phyloP scores from a whole-genome alignment of 2,888 invertebrate species.

The Nesidiocoris tenuis region DNA sequence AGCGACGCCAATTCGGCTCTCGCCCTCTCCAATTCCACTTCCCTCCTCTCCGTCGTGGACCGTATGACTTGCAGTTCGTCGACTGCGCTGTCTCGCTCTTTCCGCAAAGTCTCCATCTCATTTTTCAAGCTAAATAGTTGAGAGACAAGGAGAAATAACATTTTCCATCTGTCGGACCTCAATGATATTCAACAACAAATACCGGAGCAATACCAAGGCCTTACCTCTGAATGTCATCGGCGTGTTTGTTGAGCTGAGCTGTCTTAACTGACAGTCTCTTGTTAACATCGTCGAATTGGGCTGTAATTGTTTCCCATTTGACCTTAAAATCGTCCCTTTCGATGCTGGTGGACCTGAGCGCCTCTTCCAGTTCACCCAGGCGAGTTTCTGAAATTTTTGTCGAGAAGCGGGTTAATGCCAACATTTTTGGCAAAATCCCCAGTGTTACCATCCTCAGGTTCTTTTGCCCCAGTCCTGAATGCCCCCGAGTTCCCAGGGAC shows the following conservation, averaged over 20 bases:
- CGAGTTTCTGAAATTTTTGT: slow-evolving; percentile 27
- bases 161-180: no score
- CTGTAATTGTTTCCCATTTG: slow-evolving; percentile 41
- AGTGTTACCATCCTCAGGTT: no score
- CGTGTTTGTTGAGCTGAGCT: slow-evolving; percentile 64
- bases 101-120: slow-evolving; percentile 55
- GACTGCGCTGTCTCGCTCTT: slow-evolving; percentile 67
- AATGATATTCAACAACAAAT: no score
- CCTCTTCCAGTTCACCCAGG: slow-evolving; percentile 43
- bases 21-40: slow-evolving; percentile 71
- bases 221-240: slow-evolving; percentile 60
- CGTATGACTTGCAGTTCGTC: slow-evolving; percentile 69
- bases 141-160: no score
- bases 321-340: slow-evolving; percentile 47
- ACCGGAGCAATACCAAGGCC: background rate
- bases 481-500: no score
- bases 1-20: slow-evolving; percentile 64
- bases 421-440: no score
- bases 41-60: slow-evolving; percentile 68
- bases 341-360: slow-evolving; percentile 41
- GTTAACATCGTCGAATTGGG: slow-evolving; percentile 49
- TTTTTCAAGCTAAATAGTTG: slow-evolving; percentile 37
- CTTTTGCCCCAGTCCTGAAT: no score
- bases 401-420: no score
- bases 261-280: slow-evolving; percentile 58